A percentile compares a stretch with the other conserved stretches of the same genome.
Evolutionary conservation across 2,113 vertebrate species (phyloP).

Genomic region (Larimichthys polyactis): DNA sequence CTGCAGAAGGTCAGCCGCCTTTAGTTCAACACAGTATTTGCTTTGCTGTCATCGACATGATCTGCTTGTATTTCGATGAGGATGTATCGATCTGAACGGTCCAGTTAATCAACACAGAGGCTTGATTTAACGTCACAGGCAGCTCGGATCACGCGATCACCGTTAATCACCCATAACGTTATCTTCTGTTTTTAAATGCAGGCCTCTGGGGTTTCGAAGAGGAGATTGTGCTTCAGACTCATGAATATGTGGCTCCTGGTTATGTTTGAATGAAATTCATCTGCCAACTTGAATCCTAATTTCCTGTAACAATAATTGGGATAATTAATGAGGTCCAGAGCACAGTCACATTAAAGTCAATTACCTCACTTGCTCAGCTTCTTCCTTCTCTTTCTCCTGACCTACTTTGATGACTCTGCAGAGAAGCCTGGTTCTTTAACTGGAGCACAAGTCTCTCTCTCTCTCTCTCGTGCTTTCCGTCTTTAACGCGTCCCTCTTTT

Average conservation of each 20-base stretch:
- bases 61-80: neutral
- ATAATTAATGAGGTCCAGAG: slow-evolving; percentile 71
- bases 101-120: slow-evolving; percentile 15
- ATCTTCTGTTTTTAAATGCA: slow-evolving; percentile 5
- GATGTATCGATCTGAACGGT: slow-evolving; percentile 21
- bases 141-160: neutral
- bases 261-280: slow-evolving; percentile 54
- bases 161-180: slow-evolving; percentile 16
- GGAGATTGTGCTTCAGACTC: slow-evolving; percentile 35
- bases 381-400: slow-evolving; percentile 53
- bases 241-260: slow-evolving; percentile 60
- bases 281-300: slow-evolving; percentile 63
- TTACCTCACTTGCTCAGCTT: slow-evolving; percentile 48
- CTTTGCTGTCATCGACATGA: neutral
- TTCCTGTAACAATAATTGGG: slow-evolving; percentile 64
- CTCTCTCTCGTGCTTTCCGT: slow-evolving; percentile 3
- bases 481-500: neutral
- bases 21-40: neutral
- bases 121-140: neutral
- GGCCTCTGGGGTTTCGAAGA: slow-evolving; percentile 23
- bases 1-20: slow-evolving; percentile 90
- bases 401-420: slow-evolving; percentile 69
- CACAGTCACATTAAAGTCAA: slow-evolving; percentile 64
- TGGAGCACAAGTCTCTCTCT: slow-evolving; percentile 47
- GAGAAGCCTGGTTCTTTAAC: slow-evolving; percentile 54